These are phyloP conservation scores for Stigmatopora nigra DNA, from an alignment of 2,113 vertebrate genomes.

Conservation along the genomic window DNA sequence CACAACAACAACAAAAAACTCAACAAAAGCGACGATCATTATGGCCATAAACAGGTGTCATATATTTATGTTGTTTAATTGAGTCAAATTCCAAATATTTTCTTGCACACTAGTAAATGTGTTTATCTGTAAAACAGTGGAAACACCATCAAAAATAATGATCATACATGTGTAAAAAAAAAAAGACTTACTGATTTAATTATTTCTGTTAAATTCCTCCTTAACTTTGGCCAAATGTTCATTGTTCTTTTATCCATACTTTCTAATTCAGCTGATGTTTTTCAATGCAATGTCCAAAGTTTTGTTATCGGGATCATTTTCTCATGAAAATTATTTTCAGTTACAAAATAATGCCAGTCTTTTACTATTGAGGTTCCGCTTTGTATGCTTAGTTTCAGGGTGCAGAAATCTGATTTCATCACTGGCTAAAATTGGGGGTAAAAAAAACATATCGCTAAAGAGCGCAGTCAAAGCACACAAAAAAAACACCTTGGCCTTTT, in stretches of 20 bases:
- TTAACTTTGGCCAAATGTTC: no score
- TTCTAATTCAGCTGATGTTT: background rate
- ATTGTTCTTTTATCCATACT: no score
- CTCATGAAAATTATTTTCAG: background rate
- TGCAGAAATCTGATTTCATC: background rate
- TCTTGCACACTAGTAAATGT: background rate
- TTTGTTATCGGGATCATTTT: background rate
- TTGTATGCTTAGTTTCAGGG: slow-evolving; percentile 2
- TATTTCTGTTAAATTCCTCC: no score
- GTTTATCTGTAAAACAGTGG: background rate
- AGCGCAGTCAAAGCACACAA: background rate
- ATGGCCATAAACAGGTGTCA: background rate
- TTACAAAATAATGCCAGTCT: background rate
- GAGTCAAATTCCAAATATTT: background rate
- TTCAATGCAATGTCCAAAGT: background rate
- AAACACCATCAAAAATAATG: background rate
- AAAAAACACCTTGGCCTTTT: no score
- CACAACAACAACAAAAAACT: background rate
- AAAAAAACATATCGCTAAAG: slow-evolving; percentile 54
- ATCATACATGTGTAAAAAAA: background rate
- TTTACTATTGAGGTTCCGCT: background rate
- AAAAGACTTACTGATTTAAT: background rate
- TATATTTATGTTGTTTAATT: background rate
- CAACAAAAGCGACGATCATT: background rate
- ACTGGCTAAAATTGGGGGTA: slow-evolving; percentile 26